Percentiles rank a stretch among this genome's conserved stretches.
These are phyloP conservation scores for Mesochorus sp. DNA, from an alignment of 2,888 invertebrate species.

Conservation along the genomic window DNA sequence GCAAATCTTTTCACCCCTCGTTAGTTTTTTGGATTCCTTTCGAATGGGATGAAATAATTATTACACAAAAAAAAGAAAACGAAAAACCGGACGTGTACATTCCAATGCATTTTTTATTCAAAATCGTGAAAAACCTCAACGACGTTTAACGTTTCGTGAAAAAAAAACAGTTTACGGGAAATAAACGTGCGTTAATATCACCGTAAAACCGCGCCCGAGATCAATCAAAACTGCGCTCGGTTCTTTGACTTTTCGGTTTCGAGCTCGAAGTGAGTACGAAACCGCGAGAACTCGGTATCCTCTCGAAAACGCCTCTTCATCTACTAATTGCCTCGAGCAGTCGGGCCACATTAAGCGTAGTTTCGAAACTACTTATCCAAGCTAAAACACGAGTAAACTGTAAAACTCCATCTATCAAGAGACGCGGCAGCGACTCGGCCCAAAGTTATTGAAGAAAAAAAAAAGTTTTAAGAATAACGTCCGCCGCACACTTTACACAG, in stretches of 20 bases:
- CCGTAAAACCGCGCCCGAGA: too few relatives aligned
- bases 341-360: conserved; percentile 55
- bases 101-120: not conserved
- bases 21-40: too few relatives aligned
- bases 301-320: conserved; percentile 53
- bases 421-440: too few relatives aligned
- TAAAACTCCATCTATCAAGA: conserved; percentile 28
- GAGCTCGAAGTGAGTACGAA: not conserved
- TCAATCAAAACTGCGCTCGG: not conserved
- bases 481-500: conserved; percentile 8
- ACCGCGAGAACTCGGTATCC: not conserved
- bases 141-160: not conserved
- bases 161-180: too few relatives aligned
- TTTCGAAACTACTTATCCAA: conserved; percentile 60
- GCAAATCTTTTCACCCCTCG: too few relatives aligned
- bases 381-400: conserved; percentile 48
- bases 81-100: too few relatives aligned
- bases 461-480: too few relatives aligned
- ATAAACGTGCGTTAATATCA: too few relatives aligned
- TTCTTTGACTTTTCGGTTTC: not conserved
- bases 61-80: too few relatives aligned
- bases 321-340: conserved; percentile 51
- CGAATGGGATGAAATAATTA: too few relatives aligned
- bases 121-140: not conserved
- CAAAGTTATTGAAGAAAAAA: too few relatives aligned